Evolutionary conservation across 2,113 vertebrate genomes (phyloP), one percentile per base, ranked within the genome.

Genomic region (Cryptomyrus ogoouensis): DNA sequence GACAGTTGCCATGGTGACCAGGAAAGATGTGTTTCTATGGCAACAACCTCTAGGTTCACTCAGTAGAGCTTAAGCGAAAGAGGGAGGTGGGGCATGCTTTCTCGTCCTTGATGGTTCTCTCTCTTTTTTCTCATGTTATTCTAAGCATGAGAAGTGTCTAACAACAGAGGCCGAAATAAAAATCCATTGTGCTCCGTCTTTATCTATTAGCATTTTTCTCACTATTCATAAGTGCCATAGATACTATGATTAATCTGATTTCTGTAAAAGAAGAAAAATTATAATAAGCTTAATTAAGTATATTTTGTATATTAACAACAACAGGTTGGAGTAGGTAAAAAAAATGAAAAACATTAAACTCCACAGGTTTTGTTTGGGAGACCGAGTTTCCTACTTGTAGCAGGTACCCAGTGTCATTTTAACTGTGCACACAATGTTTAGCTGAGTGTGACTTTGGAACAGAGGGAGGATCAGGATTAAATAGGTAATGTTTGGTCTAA

Each of bases 1-100:
- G 83, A 91, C 50, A 13, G 93, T 96, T 94, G 89, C 94, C 92
- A 95, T 96, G 93, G 94, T 93, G 92, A 94, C 94, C 86, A 90
- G 90, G 91, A 91, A 90, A 70, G 90, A 91, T 89, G 86, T 52
- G 91, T 95, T 90, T 94, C 94, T 92, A 93, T 94, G 91, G 94
- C 92, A 94, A 95, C 94, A 93, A 88, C 86, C 90, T 91, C 88
- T 87, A 70, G 89, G 93, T 91, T 91, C 77, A 90, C 89, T 90
- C 90, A 86, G 80, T 89, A 66, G 92, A 88, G 83, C 92, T 46
- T 90, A 70, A 87, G 62, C 84, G 80, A 83, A 91, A 83, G 80
- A 49, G 80, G 15, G 80, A 44, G 35, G 89, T 89, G 52, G 77
- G 88, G 85, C 13, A 35, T 53, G 15, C 13, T 35, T 56, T 87